phyloP scores from a whole-genome alignment of 2,113 vertebrate genomes.

The Phalacrocorax brasilianus region DNA sequence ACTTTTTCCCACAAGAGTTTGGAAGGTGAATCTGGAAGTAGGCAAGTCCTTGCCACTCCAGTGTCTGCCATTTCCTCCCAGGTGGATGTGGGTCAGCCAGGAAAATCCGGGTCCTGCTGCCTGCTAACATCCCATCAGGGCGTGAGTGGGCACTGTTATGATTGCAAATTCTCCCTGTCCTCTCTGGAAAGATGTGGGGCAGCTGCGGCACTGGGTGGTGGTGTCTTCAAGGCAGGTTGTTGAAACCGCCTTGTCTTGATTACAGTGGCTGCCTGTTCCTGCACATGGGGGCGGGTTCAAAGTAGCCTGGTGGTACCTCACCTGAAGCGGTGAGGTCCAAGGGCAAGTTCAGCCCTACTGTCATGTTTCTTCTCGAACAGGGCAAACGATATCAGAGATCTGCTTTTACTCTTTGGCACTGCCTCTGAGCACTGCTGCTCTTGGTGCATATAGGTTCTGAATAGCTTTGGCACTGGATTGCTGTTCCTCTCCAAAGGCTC shows the following conservation, averaged over 20 bases:
- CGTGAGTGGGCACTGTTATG: not conserved
- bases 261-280: not conserved
- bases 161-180: not conserved
- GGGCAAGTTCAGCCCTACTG: not conserved
- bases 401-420: not conserved
- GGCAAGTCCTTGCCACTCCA: not conserved
- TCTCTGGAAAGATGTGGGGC: not conserved
- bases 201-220: not conserved
- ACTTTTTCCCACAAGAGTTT: not conserved
- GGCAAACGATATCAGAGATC: not conserved
- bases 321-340: not conserved
- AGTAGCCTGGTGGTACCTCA: not conserved
- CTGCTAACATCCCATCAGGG: not conserved
- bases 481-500: conserved; percentile 25
- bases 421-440: not conserved
- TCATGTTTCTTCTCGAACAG: not conserved
- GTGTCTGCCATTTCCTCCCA: not conserved
- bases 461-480: not conserved
- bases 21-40: not conserved
- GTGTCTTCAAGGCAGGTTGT: not conserved
- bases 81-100: not conserved
- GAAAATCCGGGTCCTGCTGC: not conserved
- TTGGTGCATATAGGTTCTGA: not conserved
- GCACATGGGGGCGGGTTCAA: not conserved
- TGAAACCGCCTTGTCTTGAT: not conserved